Percentiles rank a stretch among this genome's conserved stretches.
Conservation (phyloP, 1,140 invertebrate genomes). For the Calliphora vicina region DNA sequence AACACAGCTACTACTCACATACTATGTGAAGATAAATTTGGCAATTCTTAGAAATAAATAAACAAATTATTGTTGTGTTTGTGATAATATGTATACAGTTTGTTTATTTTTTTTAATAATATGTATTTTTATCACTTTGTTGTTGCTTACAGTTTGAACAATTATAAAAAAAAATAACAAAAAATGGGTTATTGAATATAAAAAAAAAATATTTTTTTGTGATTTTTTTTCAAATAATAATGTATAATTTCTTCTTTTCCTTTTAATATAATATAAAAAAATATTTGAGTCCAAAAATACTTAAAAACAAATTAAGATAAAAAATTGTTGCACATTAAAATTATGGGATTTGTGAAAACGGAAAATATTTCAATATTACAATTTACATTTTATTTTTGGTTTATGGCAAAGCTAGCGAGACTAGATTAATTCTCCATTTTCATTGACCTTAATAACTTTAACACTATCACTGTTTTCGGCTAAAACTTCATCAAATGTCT, state of each 20-base stretch:
- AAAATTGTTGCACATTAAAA: not conserved
- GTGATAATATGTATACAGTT: not conserved
- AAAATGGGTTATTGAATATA: not conserved
- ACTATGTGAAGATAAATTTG: not conserved
- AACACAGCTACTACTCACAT: not conserved
- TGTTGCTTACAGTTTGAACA: not conserved
- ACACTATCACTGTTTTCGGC: conserved; percentile 76
- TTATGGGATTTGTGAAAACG: not conserved
- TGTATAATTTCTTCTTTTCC: not conserved
- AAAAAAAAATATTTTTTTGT: not conserved
- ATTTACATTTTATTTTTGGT: not conserved
- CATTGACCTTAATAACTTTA: conserved; percentile 60
- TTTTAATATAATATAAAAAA: not conserved
- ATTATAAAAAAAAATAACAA: not conserved
- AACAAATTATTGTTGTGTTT: not conserved
- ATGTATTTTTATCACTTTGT: not conserved
- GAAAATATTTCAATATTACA: not conserved
- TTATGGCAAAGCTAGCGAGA: not conserved
- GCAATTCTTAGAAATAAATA: conserved; percentile 3
- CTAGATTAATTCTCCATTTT: conserved; percentile 59
- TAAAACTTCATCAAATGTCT: conserved; percentile 85
- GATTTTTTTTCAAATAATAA: not conserved
- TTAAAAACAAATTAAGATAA: not conserved
- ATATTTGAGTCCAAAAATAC: not conserved
- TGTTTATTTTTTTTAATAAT: not conserved